Percentiles rank a stretch among this genome's conserved stretches.
These are phyloP conservation scores for Calcarius lapponicus DNA, from an alignment of 2,797 vertebrate species.

Conservation along the genomic window DNA sequence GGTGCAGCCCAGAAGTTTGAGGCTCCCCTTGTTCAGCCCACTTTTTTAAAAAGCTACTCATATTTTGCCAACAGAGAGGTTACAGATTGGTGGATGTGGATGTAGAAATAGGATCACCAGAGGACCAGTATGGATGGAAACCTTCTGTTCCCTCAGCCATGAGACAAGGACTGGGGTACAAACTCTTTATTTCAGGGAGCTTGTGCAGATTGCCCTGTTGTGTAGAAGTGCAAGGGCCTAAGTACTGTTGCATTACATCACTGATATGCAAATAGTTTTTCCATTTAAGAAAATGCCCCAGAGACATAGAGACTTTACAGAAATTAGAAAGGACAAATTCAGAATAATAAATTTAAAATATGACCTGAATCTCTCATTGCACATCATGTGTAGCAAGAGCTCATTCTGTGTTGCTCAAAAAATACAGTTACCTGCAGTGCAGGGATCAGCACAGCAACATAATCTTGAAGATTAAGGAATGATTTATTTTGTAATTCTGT, in stretches of 20 bases:
- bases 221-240: neutral
- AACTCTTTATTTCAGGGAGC: neutral
- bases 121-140: neutral
- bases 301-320: neutral
- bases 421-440: neutral
- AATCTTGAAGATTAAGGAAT: slow-evolving; percentile 10
- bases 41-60: neutral
- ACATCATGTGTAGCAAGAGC: neutral
- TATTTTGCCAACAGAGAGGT: neutral
- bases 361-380: neutral
- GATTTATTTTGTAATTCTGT: slow-evolving; percentile 20
- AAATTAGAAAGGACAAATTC: neutral
- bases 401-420: neutral
- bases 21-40: neutral
- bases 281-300: neutral
- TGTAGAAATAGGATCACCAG: neutral
- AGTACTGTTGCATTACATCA: neutral
- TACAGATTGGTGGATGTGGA: neutral
- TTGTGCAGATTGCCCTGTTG: neutral
- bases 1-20: neutral
- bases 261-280: neutral
- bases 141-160: neutral
- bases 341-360: slow-evolving; percentile 3
- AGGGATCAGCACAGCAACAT: neutral
- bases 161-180: neutral